These are phyloP conservation scores for Orius insidiosus DNA, from an alignment of 1,140 invertebrate genomes.

Conservation along the genomic window DNA sequence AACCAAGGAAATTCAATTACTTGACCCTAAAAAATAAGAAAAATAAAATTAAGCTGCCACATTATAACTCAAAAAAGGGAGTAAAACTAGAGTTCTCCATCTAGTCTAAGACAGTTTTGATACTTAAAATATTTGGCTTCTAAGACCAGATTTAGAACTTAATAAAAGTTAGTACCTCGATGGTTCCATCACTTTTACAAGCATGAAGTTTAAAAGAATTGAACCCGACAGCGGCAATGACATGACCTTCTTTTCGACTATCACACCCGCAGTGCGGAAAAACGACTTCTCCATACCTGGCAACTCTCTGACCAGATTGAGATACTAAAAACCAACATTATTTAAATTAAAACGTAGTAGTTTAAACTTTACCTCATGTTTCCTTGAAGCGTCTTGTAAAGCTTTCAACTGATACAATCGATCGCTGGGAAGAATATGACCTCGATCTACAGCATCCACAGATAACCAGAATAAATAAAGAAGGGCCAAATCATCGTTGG, in stretches of 20 bases:
- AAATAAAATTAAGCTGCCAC: conserved; percentile 7
- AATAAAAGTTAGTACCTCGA: too few relatives aligned
- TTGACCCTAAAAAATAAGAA: conserved; percentile 34
- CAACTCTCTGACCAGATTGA: conserved; percentile 65
- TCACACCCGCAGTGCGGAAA: conserved; percentile 94
- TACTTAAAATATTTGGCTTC: neutral
- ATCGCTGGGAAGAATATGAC: conserved; percentile 74
- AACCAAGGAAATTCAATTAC: conserved; percentile 74
- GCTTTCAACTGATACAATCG: conserved; percentile 89
- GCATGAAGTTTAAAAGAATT: conserved; percentile 67
- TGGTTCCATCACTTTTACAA: conserved; percentile 67
- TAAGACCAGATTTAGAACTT: too few relatives aligned
- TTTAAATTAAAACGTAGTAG: neutral
- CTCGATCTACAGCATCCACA: conserved; percentile 87
- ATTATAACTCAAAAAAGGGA: too few relatives aligned
- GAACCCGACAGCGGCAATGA: conserved; percentile 59
- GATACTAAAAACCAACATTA: conserved; percentile 40
- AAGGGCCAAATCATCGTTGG: conserved; percentile 39
- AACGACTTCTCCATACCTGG: conserved; percentile 77
- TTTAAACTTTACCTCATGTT: conserved; percentile 42
- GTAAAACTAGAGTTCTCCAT: neutral
- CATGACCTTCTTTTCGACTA: conserved; percentile 79
- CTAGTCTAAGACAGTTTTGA: neutral
- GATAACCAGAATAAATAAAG: conserved; percentile 68
- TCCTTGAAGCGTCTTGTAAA: conserved; percentile 73